Base-by-base conservation (phyloP, 1,140 invertebrate genomes). In the Ceratitis capitata region DNA sequence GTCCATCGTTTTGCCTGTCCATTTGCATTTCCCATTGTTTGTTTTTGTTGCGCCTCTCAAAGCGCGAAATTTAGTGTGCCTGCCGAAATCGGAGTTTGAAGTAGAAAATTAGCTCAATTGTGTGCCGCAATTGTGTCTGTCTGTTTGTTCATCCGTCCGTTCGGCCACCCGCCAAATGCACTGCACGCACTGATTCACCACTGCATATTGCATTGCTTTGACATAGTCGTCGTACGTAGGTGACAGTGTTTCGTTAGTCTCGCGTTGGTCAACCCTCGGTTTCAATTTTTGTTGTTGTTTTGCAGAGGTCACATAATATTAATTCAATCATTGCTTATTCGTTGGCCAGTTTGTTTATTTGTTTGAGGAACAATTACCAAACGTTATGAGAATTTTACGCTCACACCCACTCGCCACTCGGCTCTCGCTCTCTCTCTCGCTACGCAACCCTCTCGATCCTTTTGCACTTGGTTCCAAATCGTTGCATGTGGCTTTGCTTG, bases 291-390 rank as follows among this genome's bases (percentile, higher is more conserved):
- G n/a, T n/a, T n/a, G n/a, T n/a, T 10, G 69, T 35, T 42, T 35
- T n/a, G 39, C 9, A 23, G 14, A 23, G 69, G 39, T 78, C 69
- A 78, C 69, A 78, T 78, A 78, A 78, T 78, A 78, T 45, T 78
- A 78, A 78, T 78, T 78, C 69, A 78, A 78, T 78, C 64, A n/a
- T 69, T 29, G 64, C 64, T 42, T 69, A 42, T 69, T 32, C 69
- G 69, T 69, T 32, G 39, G 69, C 69, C 45, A 45, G 69, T 78
- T 78, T 78, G 39, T 45, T 78, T 78, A 78, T 78, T 78, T 78
- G 23, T 78, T 78, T 78, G 69, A 35, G 69, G 35, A 78, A 78
- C 69, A 78, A 78, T 78, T 78, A 78, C 69, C 39, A 19, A n/a
- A 78, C 16, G 69, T 78, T 78, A 78, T 45, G 69, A 45, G 39